Evolutionary conservation across 2,113 vertebrate genomes (phyloP).

Genomic region (Callipepla squamata): DNA sequence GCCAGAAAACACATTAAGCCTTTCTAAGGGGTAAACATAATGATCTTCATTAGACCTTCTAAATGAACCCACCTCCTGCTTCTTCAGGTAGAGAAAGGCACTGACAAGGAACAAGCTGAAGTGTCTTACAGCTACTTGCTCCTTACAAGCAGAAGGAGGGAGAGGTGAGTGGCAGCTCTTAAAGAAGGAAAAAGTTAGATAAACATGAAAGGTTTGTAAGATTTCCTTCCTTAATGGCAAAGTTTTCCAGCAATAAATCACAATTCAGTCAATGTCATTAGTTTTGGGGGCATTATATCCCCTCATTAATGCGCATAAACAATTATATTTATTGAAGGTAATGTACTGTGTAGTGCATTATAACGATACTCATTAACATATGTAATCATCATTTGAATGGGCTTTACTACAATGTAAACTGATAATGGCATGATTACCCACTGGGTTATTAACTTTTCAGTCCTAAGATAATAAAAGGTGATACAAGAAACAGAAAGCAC

Average conservation of each 20-base stretch:
- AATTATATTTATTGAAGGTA: slow-evolving; percentile 92
- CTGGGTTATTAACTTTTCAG: slow-evolving; percentile 87
- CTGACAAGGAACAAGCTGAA: slow-evolving; percentile 71
- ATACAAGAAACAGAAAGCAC: slow-evolving; percentile 77
- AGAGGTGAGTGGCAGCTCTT: slow-evolving; percentile 79
- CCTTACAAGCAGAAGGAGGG: slow-evolving; percentile 70
- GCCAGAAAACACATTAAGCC: slow-evolving; percentile 83
- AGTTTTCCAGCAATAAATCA: slow-evolving; percentile 86
- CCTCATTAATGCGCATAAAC: slow-evolving; percentile 88
- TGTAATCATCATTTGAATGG: slow-evolving; percentile 88
- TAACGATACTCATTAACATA: slow-evolving; percentile 88
- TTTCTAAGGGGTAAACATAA: slow-evolving; percentile 83
- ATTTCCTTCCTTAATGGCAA: slow-evolving; percentile 81
- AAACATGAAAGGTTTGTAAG: slow-evolving; percentile 78
- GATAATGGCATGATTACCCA: slow-evolving; percentile 87
- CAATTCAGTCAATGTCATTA: slow-evolving; percentile 86
- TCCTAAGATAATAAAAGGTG: slow-evolving; percentile 86
- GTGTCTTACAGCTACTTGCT: slow-evolving; percentile 74
- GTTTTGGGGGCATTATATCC: slow-evolving; percentile 84
- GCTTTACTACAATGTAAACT: slow-evolving; percentile 87
- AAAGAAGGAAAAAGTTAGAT: slow-evolving; percentile 74
- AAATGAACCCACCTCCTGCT: slow-evolving; percentile 81
- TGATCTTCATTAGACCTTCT: slow-evolving; percentile 82
- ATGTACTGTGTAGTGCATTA: slow-evolving; percentile 88
- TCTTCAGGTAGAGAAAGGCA: slow-evolving; percentile 79